These are phyloP conservation scores for Campaea margaritaria DNA, from an alignment of 2,888 invertebrate species.

Conservation along the genomic window DNA sequence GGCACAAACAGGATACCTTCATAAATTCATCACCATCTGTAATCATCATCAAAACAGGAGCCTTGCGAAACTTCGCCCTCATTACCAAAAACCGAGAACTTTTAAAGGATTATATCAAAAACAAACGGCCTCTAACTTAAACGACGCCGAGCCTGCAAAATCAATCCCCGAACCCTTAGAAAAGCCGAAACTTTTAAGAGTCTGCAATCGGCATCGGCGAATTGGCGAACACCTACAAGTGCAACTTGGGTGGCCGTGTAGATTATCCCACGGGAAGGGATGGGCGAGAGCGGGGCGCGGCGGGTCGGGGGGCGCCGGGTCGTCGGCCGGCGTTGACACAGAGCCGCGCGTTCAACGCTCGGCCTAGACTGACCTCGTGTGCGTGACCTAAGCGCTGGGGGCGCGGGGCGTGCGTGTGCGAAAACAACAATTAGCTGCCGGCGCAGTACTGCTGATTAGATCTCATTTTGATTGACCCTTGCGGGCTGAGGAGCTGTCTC, in stretches of 20 bases:
- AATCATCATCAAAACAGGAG: too few species aligned
- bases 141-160: not conserved
- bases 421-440: conserved; percentile 30
- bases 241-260: conserved; percentile 62
- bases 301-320: conserved; percentile 52
- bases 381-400: conserved; percentile 55
- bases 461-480: conserved; percentile 12
- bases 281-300: conserved; percentile 27
- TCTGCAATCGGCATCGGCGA: conserved; percentile 25
- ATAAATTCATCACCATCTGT: too few species aligned
- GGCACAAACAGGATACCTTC: too few species aligned
- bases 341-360: conserved; percentile 73
- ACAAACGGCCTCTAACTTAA: too few species aligned
- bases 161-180: conserved; percentile 13
- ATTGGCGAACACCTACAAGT: conserved; percentile 51
- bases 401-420: conserved; percentile 23
- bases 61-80: too few species aligned
- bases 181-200: conserved; percentile 8
- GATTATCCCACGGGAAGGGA: conserved; percentile 53
- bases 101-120: too few species aligned
- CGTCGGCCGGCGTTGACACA: conserved; percentile 75
- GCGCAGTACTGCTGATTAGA: conserved; percentile 3
- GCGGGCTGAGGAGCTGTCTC: not conserved
- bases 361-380: conserved; percentile 76
- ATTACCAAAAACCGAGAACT: too few species aligned